Base-by-base conservation (phyloP, 1,140 invertebrate species). In the Zophobas atratus region DNA sequence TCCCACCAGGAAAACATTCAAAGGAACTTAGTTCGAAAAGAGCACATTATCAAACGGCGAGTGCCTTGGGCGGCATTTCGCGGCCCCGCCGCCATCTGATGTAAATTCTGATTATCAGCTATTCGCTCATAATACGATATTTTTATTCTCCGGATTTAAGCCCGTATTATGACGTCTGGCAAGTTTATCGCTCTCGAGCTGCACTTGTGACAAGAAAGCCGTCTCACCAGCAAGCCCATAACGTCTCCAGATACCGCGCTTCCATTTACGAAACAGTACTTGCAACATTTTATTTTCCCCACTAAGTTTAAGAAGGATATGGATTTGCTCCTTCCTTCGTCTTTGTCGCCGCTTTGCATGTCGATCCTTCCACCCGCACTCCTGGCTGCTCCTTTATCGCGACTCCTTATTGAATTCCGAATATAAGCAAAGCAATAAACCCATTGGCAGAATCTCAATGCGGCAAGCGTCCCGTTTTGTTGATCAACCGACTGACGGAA, bases 341-440 rank as follows among this genome's bases (percentile, higher is more conserved):
- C 75, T 70, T 43, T 76, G 39, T 76, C 75, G 57, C 36, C 36
- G 51, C 53, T 77, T 78, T 78, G 71, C 71, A 78, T 79, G 74
- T 76, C 55, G 49, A 76, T 71, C 70, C 34, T 51, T 51, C 49
- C 57, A 75, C 74, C 43, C 77, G 63, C 77, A 60, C 60, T 72
- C 72, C 60, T 53, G 38, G 72, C 55, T 75, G 77, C 72, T 77
- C 57, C 78, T 82, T 81, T 80, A 82, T 83, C 75, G 82, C 49
- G 48, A 67, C 70, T 81, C 81, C 79, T 84, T 84, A 84, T 84
- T 84, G 82, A 84, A 83, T 84, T 84, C 81, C 71, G 82, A 79
- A 83, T 83, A 84, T 84, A 83, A 84, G 82, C 83, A 79, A 83
- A 83, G 83, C 83, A 83, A 84, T 84, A 84, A 84, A 84, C 82